These are phyloP conservation scores for Poeciliopsis gracilis DNA, from an alignment of 2,797 vertebrate species.

Conservation along the genomic window DNA sequence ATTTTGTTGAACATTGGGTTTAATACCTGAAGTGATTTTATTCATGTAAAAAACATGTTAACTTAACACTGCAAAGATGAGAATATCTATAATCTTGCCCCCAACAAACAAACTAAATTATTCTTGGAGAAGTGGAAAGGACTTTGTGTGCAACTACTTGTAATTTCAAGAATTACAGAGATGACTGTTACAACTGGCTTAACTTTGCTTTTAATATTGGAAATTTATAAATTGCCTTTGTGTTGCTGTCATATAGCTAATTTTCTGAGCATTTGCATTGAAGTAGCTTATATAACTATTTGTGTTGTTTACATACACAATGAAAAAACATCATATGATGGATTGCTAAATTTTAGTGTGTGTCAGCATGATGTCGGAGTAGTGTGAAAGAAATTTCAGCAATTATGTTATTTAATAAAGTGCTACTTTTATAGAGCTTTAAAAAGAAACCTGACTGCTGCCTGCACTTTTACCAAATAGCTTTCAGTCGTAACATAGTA, in stretches of 20 bases:
- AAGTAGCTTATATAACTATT: background rate
- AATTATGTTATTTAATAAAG: conserved; percentile 48
- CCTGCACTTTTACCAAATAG: conserved; percentile 30
- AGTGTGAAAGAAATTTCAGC: conserved; percentile 44
- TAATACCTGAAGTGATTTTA: background rate
- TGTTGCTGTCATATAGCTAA: background rate
- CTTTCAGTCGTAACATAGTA: conserved; percentile 39
- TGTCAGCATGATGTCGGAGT: conserved; percentile 34
- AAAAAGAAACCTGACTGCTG: conserved; percentile 24
- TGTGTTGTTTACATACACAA: background rate
- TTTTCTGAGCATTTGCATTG: background rate
- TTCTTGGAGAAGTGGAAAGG: background rate
- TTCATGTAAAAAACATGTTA: background rate
- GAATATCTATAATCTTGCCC: background rate
- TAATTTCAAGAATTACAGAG: background rate
- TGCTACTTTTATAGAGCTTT: conserved; percentile 31
- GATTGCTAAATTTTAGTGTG: conserved; percentile 18
- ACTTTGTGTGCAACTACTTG: background rate
- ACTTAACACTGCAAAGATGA: background rate
- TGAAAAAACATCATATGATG: too few species aligned
- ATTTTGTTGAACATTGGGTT: background rate
- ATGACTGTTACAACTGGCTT: background rate
- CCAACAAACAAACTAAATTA: background rate
- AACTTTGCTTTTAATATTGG: background rate
- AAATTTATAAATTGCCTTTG: background rate